A percentile compares a stretch with the other conserved stretches of the same genome.
phyloP scores from a whole-genome alignment of 2,888 invertebrate genomes.

The Latheticus oryzae region DNA sequence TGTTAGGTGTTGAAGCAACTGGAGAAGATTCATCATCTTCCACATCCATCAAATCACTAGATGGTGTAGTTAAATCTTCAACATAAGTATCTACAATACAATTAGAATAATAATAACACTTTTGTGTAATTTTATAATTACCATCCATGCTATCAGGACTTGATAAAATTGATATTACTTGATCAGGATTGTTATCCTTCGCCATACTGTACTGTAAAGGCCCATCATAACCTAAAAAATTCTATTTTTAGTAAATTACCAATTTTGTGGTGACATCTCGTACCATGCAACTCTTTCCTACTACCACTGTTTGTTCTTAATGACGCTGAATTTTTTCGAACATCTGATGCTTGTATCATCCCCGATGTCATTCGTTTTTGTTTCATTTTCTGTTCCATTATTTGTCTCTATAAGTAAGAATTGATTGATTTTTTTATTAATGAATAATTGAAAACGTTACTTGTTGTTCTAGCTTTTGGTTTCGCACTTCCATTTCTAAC shows the following conservation, averaged over 20 bases:
- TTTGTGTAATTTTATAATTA: constrained; percentile 40
- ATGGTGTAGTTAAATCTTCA: constrained; percentile 53
- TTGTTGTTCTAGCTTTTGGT: constrained; percentile 90
- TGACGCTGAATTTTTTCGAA: constrained; percentile 76
- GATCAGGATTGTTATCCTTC: constrained; percentile 81
- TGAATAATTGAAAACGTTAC: constrained; percentile 67
- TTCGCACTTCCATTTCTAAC: constrained; percentile 68
- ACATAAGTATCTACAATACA: constrained; percentile 48
- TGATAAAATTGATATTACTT: constrained; percentile 69
- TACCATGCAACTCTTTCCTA: constrained; percentile 77
- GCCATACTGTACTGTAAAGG: constrained; percentile 88
- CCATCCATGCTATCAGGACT: constrained; percentile 58
- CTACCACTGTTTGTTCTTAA: constrained; percentile 76
- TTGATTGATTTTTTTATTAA: constrained; percentile 24
- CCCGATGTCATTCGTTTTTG: constrained; percentile 87
- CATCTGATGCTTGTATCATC: constrained; percentile 88
- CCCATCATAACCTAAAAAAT: constrained; percentile 80
- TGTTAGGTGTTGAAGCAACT: constrained; percentile 66
- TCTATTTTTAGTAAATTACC: constrained; percentile 1
- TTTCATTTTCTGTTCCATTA: constrained; percentile 90
- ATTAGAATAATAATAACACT: neutral
- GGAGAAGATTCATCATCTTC: constrained; percentile 75
- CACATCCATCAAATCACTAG: constrained; percentile 63
- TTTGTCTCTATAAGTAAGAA: constrained; percentile 73
- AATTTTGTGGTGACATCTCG: constrained; percentile 45